A percentile compares a stretch with the other conserved stretches of the same genome.
phyloP scores from a whole-genome alignment of 2,797 vertebrate species.

The Apogon hyalosoma region DNA sequence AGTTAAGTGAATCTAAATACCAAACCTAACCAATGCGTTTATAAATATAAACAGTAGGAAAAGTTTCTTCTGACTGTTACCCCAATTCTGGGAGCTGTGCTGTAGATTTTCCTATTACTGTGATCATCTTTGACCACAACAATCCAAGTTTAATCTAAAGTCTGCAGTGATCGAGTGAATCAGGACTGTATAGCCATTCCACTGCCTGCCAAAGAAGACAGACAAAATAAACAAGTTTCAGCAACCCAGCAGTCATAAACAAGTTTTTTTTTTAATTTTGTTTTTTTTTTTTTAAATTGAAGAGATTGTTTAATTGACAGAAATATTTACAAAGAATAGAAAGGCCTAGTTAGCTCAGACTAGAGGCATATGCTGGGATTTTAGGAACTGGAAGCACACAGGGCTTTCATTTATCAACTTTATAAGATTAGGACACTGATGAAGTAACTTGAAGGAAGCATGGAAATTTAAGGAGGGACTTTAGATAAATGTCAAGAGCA shows the following conservation, averaged over 20 bases:
- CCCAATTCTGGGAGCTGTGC: not conserved
- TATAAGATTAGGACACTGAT: too few relatives aligned
- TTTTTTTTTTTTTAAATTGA: slow-evolving; percentile 2
- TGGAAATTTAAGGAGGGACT: too few relatives aligned
- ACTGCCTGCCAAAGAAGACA: slow-evolving; percentile 39
- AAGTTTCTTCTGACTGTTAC: slow-evolving; percentile 11
- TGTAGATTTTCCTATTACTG: not conserved
- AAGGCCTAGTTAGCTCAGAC: not conserved
- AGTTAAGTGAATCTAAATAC: slow-evolving; percentile 14
- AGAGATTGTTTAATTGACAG: slow-evolving; percentile 17
- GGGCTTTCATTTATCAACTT: too few relatives aligned
- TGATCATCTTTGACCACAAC: not conserved
- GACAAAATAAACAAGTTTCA: slow-evolving; percentile 62
- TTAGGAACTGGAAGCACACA: not conserved
- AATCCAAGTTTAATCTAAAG: slow-evolving; percentile 15
- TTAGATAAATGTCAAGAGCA: too few relatives aligned
- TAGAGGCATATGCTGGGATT: slow-evolving; percentile 7
- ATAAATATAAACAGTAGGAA: slow-evolving; percentile 15
- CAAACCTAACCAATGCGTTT: slow-evolving; percentile 6
- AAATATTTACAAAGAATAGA: slow-evolving; percentile 9
- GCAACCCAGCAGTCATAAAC: slow-evolving; percentile 7
- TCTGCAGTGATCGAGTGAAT: slow-evolving; percentile 9
- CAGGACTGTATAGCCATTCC: not conserved
- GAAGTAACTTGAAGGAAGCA: too few relatives aligned
- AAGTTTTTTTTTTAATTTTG: not conserved